Evolutionary conservation across 2,888 invertebrate species (phyloP).

Genomic region (Diarsia mendica): DNA sequence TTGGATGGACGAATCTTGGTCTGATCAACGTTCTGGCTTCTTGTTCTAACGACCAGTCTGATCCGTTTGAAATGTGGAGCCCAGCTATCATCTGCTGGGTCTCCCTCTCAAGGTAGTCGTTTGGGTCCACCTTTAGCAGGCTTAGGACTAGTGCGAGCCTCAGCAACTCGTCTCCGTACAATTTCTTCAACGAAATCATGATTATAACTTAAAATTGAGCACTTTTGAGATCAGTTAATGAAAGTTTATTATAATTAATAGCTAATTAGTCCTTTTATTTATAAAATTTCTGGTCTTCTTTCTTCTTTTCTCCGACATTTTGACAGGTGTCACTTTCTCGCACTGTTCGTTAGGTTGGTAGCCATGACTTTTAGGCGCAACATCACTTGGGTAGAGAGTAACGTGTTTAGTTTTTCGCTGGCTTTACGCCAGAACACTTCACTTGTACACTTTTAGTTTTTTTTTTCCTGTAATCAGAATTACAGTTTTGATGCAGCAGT

Average conservation of each 20-base stretch:
- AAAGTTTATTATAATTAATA: constrained; percentile 27
- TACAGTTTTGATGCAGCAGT: constrained; percentile 52
- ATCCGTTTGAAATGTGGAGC: constrained; percentile 92
- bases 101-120: constrained; percentile 91
- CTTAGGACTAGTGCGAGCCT: constrained; percentile 95
- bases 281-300: constrained; percentile 73
- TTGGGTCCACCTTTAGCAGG: constrained; percentile 94
- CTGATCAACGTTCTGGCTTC: constrained; percentile 90
- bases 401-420: constrained; percentile 43
- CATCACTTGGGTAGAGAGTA: constrained; percentile 45
- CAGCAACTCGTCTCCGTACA: constrained; percentile 95
- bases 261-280: constrained; percentile 65
- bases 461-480: constrained; percentile 53
- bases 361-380: constrained; percentile 48
- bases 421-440: constrained; percentile 52
- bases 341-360: constrained; percentile 28
- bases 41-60: constrained; percentile 92
- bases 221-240: constrained; percentile 63
- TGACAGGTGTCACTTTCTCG: constrained; percentile 78
- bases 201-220: constrained; percentile 65
- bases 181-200: constrained; percentile 95
- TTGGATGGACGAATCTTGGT: constrained; percentile 92
- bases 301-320: constrained; percentile 87
- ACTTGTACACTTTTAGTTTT: constrained; percentile 44
- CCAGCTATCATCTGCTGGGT: constrained; percentile 89